Percentiles rank a stretch among this genome's conserved stretches.
phyloP scores from a whole-genome alignment of 1,140 invertebrate species.

The Lycorma delicatula region DNA sequence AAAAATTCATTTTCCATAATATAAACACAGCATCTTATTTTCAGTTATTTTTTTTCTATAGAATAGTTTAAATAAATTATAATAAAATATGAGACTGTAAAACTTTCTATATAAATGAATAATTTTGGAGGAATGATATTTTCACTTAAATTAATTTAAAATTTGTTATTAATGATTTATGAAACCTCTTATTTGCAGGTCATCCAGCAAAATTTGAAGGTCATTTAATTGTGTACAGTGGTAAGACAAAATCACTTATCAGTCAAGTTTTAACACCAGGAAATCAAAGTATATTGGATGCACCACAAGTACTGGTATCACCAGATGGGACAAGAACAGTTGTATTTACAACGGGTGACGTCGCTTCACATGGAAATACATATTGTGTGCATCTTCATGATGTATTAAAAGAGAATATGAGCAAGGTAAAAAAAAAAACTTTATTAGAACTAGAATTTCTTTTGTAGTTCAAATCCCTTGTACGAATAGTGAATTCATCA shows the following conservation, averaged over 20 bases:
- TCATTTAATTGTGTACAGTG: conserved; percentile 60
- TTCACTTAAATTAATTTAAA: too few relatives aligned
- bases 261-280: conserved; percentile 54
- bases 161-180: too few relatives aligned
- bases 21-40: too few relatives aligned
- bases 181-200: conserved; percentile 17
- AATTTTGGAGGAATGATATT: too few relatives aligned
- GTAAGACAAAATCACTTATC: conserved; percentile 55
- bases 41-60: too few relatives aligned
- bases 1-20: too few relatives aligned
- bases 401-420: conserved; percentile 42
- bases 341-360: conserved; percentile 64
- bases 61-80: too few relatives aligned
- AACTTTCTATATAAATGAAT: too few relatives aligned
- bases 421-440: conserved; percentile 5
- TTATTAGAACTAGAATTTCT: too few relatives aligned
- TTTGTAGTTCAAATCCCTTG: too few relatives aligned
- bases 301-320: conserved; percentile 51
- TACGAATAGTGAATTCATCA: too few relatives aligned
- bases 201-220: conserved; percentile 37
- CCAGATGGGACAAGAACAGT: conserved; percentile 49
- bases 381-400: conserved; percentile 51
- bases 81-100: too few relatives aligned
- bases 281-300: conserved; percentile 58
- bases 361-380: conserved; percentile 59